These are phyloP conservation scores for Desmophyllum pertusum DNA, from an alignment of 92 coral and sea anemone genomes.

Conservation along the genomic window DNA sequence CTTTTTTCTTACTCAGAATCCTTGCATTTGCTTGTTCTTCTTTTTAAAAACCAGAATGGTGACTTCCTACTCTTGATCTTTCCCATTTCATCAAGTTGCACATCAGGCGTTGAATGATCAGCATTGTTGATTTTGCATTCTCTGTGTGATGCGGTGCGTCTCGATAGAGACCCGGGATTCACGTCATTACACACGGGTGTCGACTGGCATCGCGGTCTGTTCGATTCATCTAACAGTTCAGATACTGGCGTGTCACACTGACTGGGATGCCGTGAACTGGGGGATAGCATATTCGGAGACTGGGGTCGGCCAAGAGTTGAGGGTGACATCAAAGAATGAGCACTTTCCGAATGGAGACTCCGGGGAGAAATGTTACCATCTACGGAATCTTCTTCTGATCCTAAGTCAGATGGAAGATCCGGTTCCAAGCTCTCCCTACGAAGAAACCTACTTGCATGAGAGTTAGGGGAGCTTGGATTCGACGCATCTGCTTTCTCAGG, in stretches of 20 bases:
- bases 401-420: background rate
- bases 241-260: background rate
- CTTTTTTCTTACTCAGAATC: background rate
- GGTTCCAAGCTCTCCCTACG: conserved; percentile 14
- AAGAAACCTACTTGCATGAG: background rate
- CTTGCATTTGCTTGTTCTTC: conserved; percentile 25
- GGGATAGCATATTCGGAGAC: conserved; percentile 2
- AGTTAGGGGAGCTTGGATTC: background rate
- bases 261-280: background rate
- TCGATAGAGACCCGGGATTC: background rate
- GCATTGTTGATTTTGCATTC: conserved; percentile 12
- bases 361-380: conserved; percentile 9
- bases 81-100: background rate
- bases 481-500: background rate
- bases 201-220: conserved; percentile 11
- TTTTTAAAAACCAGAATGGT: conserved; percentile 17
- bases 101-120: background rate
- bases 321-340: background rate
- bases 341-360: background rate
- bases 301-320: background rate
- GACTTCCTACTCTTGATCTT: conserved; percentile 21
- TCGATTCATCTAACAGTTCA: background rate
- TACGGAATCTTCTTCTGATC: conserved; percentile 4
- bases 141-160: conserved; percentile 2
- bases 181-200: background rate